phyloP scores from a whole-genome alignment of 2,888 invertebrate species.

The Isotomurus palustris region DNA sequence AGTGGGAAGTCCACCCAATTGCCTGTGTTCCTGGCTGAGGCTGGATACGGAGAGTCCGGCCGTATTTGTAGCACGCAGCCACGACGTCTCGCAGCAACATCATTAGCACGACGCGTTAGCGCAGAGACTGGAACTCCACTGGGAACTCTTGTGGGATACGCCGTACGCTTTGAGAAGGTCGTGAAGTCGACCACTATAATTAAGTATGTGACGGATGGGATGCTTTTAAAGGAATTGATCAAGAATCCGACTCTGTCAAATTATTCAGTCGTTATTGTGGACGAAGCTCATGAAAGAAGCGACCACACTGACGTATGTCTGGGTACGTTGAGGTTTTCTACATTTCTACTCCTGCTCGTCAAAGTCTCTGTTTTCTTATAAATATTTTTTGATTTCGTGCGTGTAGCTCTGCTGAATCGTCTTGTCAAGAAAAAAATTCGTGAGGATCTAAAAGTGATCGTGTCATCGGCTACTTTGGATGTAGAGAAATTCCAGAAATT shows the following conservation, averaged over 20 bases:
- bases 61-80: too few relatives aligned
- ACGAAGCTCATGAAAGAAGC: conserved; percentile 98
- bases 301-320: conserved; percentile 97
- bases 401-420: too few relatives aligned
- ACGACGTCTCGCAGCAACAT: too few relatives aligned
- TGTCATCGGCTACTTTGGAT: conserved; percentile 96
- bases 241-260: conserved; percentile 94
- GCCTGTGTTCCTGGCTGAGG: too few relatives aligned
- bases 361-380: background rate
- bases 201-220: conserved; percentile 99
- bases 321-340: conserved; percentile 67
- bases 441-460: conserved; percentile 93
- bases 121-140: too few relatives aligned
- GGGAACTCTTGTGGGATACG: too few relatives aligned
- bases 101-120: too few relatives aligned
- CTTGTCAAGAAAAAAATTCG: too few relatives aligned
- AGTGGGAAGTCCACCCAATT: too few relatives aligned
- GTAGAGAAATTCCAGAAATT: conserved; percentile 98
- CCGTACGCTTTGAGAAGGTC: too few relatives aligned
- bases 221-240: conserved; percentile 89
- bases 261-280: conserved; percentile 98
- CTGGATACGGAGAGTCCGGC: too few relatives aligned
- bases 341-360: background rate
- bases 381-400: background rate
- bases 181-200: too few relatives aligned